Conservation (phyloP, 2,888 invertebrate species). For the Drosophila atroscutellata region DNA sequence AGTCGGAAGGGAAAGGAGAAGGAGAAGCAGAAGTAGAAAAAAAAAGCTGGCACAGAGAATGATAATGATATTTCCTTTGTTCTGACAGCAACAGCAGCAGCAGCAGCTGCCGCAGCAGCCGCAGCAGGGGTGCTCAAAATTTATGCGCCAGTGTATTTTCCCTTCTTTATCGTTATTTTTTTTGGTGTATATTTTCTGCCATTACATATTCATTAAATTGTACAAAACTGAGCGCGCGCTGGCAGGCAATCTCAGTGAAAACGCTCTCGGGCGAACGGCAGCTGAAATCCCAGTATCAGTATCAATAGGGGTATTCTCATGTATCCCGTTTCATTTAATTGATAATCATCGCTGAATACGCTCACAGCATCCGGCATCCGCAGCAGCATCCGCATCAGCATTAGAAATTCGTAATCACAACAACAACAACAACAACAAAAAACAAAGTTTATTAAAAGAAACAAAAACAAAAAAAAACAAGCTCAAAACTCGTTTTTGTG, state of each 20-base stretch:
- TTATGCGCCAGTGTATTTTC: conserved; percentile 52
- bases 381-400: conserved; percentile 4
- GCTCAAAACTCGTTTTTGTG: conserved; percentile 58
- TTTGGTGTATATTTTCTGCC: neutral
- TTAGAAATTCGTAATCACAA: conserved; percentile 33
- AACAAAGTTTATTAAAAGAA: neutral
- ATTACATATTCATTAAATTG: conserved; percentile 80
- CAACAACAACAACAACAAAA: conserved; percentile 14
- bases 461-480: conserved; percentile 30
- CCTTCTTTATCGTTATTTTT: conserved; percentile 11
- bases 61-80: conserved; percentile 64
- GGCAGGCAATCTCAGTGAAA: conserved; percentile 41
- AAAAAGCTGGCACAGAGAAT: conserved; percentile 51
- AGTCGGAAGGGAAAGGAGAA: conserved; percentile 3
- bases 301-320: conserved; percentile 30
- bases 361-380: conserved; percentile 9
- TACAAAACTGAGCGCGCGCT: conserved; percentile 14
- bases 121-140: conserved; percentile 56
- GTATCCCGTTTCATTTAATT: conserved; percentile 61
- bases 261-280: conserved; percentile 13
- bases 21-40: conserved; percentile 23
- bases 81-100: conserved; percentile 27
- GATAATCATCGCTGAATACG: conserved; percentile 48
- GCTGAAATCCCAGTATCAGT: neutral
- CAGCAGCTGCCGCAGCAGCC: conserved; percentile 26